Conservation (phyloP, 2,113 vertebrate genomes). For the Paratilapia polleni region DNA sequence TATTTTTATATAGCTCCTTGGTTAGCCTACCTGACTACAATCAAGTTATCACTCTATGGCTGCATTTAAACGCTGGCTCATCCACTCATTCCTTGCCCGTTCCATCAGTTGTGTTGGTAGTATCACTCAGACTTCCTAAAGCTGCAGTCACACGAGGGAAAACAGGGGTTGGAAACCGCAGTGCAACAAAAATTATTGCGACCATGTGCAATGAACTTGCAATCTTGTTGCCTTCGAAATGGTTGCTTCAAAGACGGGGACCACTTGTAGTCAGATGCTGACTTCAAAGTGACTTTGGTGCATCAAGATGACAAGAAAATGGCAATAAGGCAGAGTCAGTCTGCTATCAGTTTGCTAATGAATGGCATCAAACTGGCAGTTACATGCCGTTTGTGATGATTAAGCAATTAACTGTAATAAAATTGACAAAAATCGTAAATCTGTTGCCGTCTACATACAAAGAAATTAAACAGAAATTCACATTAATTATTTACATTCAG, state of each 20-base stretch:
- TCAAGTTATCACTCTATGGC: neutral
- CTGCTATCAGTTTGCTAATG: neutral
- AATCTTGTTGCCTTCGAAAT: too few species aligned
- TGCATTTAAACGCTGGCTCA: neutral
- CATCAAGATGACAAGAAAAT: neutral
- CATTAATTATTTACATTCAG: rapidly evolving
- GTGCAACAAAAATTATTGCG: too few species aligned
- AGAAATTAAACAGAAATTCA: neutral
- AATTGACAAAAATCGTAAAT: neutral
- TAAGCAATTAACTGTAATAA: neutral
- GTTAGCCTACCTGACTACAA: too few species aligned
- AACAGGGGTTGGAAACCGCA: too few species aligned
- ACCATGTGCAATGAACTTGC: too few species aligned
- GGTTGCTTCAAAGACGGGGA: too few species aligned
- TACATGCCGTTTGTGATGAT: neutral
- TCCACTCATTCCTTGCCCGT: neutral
- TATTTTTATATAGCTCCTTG: too few species aligned
- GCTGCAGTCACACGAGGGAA: too few species aligned
- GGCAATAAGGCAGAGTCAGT: too few species aligned
- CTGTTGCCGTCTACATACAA: rapidly evolving
- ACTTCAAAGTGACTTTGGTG: neutral
- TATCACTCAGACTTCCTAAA: too few species aligned
- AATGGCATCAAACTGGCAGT: neutral
- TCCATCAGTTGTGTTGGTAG: neutral
- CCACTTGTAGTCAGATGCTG: too few species aligned